phyloP scores from a whole-genome alignment of 2,113 vertebrate genomes.

The Pseudorectes ferrugineus region DNA sequence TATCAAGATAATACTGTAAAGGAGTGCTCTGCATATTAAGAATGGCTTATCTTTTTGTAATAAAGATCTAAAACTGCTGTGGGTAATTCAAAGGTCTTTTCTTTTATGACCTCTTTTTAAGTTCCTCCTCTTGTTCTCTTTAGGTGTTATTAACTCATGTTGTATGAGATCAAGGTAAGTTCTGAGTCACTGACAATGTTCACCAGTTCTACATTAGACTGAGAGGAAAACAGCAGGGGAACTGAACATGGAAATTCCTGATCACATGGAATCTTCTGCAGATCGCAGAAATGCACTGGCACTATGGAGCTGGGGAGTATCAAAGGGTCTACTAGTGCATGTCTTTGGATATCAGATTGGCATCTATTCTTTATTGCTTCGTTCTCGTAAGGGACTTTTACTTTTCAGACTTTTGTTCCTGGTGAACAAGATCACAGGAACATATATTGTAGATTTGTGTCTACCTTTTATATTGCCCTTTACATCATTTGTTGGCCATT shows the following conservation, averaged over 20 bases:
- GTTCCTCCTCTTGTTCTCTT: not conserved
- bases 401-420: not conserved
- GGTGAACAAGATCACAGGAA: not conserved
- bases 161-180: not conserved
- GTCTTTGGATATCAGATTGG: not conserved
- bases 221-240: not conserved
- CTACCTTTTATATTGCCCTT: not conserved
- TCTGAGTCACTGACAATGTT: not conserved
- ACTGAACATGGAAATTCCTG: not conserved
- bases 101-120: not conserved
- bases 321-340: not conserved
- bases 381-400: not conserved
- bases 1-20: conserved; percentile 5
- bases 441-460: not conserved
- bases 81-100: not conserved
- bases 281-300: not conserved
- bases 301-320: not conserved
- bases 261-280: not conserved
- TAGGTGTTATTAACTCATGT: not conserved
- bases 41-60: not conserved
- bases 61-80: not conserved
- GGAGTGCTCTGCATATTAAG: conserved; percentile 28
- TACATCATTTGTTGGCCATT: not conserved
- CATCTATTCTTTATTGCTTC: not conserved
- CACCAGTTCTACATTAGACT: not conserved